Evolutionary conservation across 2,113 vertebrate species (phyloP).

Genomic region (Muntiacus muntjak): DNA sequence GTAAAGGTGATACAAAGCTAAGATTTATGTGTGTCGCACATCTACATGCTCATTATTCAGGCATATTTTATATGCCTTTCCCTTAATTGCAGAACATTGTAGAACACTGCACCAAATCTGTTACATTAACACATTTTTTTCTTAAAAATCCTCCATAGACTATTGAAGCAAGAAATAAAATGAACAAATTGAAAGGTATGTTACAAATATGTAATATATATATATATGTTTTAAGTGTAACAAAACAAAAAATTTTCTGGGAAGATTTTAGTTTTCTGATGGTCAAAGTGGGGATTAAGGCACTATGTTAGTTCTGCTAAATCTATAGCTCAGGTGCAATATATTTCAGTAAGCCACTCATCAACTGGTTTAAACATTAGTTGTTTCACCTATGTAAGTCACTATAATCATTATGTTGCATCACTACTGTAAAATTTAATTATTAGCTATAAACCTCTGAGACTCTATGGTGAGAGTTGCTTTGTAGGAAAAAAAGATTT

Average conservation of each 20-base stretch:
- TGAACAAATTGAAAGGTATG: not conserved
- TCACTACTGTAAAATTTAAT: slow-evolving; percentile 58
- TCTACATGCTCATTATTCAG: not conserved
- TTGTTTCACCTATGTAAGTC: slow-evolving; percentile 27
- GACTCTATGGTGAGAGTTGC: not conserved
- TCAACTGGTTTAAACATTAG: slow-evolving; percentile 22
- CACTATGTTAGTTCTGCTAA: not conserved
- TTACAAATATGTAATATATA: not conserved
- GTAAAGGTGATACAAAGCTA: not conserved
- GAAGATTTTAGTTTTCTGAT: not conserved
- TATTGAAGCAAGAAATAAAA: not conserved
- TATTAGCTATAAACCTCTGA: slow-evolving; percentile 55
- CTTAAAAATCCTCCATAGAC: not conserved
- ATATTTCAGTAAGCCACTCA: not conserved
- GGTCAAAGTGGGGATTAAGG: not conserved
- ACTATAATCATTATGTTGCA: slow-evolving; percentile 6
- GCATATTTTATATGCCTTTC: not conserved
- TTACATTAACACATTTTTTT: not conserved
- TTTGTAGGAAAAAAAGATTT: not conserved
- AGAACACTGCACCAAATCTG: not conserved
- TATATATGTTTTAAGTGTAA: not conserved
- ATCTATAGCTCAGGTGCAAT: not conserved
- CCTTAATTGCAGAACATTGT: not conserved
- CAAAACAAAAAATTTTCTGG: not conserved
- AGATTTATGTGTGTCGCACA: not conserved